Evolutionary conservation across 2,797 vertebrate genomes (phyloP).

Genomic region (Bradypodion pumilum): DNA sequence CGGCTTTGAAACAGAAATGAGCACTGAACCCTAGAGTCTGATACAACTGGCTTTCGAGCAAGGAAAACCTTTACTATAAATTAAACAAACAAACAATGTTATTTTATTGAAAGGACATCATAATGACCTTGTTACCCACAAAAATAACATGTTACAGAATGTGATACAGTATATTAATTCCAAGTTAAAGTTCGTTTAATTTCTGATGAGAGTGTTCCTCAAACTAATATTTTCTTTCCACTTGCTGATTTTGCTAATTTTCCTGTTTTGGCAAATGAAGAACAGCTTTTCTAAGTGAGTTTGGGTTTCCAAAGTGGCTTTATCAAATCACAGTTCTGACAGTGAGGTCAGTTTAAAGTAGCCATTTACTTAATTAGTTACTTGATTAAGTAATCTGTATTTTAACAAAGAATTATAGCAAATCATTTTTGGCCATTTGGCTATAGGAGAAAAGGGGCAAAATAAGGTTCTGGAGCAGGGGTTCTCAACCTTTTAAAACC

Average conservation of each 20-base stretch:
- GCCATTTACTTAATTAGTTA: not conserved
- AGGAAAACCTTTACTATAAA: too few species aligned
- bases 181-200: not conserved
- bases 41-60: too few species aligned
- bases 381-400: not conserved
- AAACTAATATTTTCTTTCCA: not conserved
- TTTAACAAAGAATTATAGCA: not conserved
- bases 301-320: not conserved
- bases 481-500: too few species aligned
- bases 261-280: not conserved
- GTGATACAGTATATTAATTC: not conserved
- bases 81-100: too few species aligned
- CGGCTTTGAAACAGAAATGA: too few species aligned
- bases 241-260: not conserved
- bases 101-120: too few species aligned
- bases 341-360: not conserved
- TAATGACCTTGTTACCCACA: too few species aligned
- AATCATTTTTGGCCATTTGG: not conserved
- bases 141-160: too few species aligned
- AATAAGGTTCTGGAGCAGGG: not conserved
- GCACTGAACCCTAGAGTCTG: too few species aligned
- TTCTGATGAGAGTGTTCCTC: not conserved
- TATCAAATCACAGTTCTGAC: not conserved
- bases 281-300: not conserved
- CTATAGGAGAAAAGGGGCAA: slow-evolving; percentile 22